Base-by-base conservation (phyloP, 1,140 invertebrate genomes). In the Choristoneura fumiferana region DNA sequence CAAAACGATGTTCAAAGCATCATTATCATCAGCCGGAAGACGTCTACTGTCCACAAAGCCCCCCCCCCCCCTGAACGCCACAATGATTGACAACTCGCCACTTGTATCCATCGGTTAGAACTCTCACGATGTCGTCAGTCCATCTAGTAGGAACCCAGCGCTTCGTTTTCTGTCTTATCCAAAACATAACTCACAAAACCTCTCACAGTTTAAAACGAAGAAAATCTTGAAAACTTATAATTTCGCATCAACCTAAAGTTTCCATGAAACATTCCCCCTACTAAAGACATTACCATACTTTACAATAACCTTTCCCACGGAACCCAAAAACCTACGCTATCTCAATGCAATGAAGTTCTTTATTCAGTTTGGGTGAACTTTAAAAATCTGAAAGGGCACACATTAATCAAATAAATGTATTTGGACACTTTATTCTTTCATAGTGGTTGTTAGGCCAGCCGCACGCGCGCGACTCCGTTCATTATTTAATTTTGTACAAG, bases 331-430 rank as follows among this genome's bases (percentile, higher is more conserved):
- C 22, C 8, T n/a, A 29, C 22, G 5, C 22, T 49, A 49, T 5
- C 0, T 2, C 6, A 29, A 22, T n/a, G 18, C 2, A 22, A 22
- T 49, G 12, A 0, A 10, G 22, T 17, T 49, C 22, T 22, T 49
- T 49, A 22, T 49, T 1, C 12, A 49, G 4, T 13, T 13, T 0
- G 1, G 18, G 10, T 8, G 8, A 12, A 22, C 22, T 45, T 49
- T 8, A 33, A 33, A 49, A 49, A 49, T 49, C 18, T 29, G 18
- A 49, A 49, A 49, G 43, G 43, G 43, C 43, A 22, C 43, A 4
- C 43, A 49, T 49, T 49, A 17, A 49, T 49, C 43, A 49, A 29
- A 49, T 49, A 49, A 49, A 49, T 49, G 43, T 15, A 17, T 22
- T 49, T 49, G 18, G 43, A 49, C 43, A 49, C 17, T 49, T 49